Percentiles rank a stretch among this genome's conserved stretches.
phyloP scores from a whole-genome alignment of 2,888 invertebrate species.

The Drosophila anomalata region DNA sequence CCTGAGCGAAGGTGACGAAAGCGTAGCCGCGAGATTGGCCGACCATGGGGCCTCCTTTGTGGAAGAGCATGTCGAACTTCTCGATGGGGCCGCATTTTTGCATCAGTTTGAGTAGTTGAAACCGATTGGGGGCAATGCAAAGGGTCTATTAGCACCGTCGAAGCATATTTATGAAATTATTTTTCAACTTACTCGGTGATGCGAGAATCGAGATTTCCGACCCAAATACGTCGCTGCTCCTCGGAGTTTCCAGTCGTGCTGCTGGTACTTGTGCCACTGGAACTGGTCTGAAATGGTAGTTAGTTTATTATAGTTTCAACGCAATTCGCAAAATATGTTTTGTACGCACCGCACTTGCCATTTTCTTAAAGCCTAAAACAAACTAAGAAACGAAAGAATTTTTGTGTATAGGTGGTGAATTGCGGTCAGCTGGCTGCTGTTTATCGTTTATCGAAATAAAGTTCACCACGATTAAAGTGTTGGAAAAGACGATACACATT shows the following conservation, averaged over 20 bases:
- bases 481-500: background rate
- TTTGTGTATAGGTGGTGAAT: background rate
- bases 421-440: background rate
- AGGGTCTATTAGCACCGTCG: constrained; percentile 50
- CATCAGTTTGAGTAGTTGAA: constrained; percentile 97
- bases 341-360: constrained; percentile 21
- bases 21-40: constrained; percentile 97
- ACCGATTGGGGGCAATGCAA: constrained; percentile 88
- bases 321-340: background rate
- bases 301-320: background rate
- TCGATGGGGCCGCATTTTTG: constrained; percentile 96
- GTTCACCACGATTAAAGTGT: background rate
- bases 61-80: constrained; percentile 98
- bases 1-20: constrained; percentile 92
- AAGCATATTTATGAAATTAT: background rate
- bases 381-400: background rate
- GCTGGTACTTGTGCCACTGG: constrained; percentile 8
- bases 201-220: constrained; percentile 95
- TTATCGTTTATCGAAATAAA: background rate
- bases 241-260: constrained; percentile 54
- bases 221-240: constrained; percentile 88
- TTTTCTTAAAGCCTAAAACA: constrained; percentile 1
- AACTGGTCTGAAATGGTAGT: constrained; percentile 18
- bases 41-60: constrained; percentile 93
- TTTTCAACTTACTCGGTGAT: constrained; percentile 94